These are phyloP conservation scores for Cordilura impudica DNA, from an alignment of 2,888 invertebrate genomes.

Conservation along the genomic window DNA sequence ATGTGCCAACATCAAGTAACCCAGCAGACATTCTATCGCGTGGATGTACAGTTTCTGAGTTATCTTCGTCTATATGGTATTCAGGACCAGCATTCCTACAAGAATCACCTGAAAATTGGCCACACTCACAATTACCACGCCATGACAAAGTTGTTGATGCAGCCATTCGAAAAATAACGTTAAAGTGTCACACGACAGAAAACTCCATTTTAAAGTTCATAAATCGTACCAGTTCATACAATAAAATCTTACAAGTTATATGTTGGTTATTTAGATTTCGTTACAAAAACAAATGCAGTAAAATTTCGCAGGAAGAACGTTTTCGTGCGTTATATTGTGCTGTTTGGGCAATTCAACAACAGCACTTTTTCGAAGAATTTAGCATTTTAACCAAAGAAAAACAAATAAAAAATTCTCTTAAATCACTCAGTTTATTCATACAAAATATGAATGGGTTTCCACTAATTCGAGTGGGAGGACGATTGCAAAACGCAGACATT, in stretches of 20 bases:
- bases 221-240: not conserved
- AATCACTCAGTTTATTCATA: not conserved
- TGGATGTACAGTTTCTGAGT: no score
- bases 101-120: not conserved
- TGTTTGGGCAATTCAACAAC: not conserved
- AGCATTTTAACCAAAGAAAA: not conserved
- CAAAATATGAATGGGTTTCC: not conserved
- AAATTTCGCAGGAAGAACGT: not conserved
- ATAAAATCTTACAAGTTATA: not conserved
- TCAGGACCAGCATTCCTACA: slow-evolving; percentile 1
- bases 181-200: not conserved
- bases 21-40: slow-evolving; percentile 50
- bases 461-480: not conserved
- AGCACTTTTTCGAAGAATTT: not conserved
- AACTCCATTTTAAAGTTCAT: not conserved
- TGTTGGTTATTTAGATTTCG: not conserved
- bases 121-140: not conserved
- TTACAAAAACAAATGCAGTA: not conserved
- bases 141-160: no score
- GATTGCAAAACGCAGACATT: slow-evolving; percentile 34
- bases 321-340: no score
- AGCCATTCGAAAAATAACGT: no score
- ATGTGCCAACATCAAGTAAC: slow-evolving; percentile 34
- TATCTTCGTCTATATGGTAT: slow-evolving; percentile 25
- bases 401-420: not conserved